Percentiles rank a stretch among this genome's conserved stretches.
Evolutionary conservation across 2,113 vertebrate species (phyloP).

Genomic region (Ceyx melanurus): DNA sequence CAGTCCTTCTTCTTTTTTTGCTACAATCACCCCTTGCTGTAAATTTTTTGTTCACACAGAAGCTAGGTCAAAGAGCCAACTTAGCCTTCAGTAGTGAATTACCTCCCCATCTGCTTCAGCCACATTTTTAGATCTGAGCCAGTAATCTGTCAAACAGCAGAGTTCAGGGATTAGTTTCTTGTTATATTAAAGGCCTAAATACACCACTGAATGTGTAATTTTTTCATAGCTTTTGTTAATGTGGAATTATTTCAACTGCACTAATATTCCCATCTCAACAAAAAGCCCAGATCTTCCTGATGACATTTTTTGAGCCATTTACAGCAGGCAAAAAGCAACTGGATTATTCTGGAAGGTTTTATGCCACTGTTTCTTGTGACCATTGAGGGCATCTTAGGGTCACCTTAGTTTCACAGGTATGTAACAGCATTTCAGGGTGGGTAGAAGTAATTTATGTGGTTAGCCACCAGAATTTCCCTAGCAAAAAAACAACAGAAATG

Average conservation of each 20-base stretch:
- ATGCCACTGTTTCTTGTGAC: background rate
- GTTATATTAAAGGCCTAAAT: background rate
- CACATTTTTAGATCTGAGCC: background rate
- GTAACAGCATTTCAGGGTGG: background rate
- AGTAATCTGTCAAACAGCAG: slow-evolving; percentile 3
- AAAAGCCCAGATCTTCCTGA: background rate
- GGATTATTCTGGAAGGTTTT: background rate
- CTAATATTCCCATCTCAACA: background rate
- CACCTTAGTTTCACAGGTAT: background rate
- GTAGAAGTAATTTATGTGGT: background rate
- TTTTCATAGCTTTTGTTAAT: background rate
- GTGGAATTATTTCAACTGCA: background rate
- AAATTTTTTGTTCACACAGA: background rate
- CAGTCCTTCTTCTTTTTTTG: background rate
- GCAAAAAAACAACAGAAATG: background rate
- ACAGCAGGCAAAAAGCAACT: background rate
- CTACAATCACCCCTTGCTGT: background rate
- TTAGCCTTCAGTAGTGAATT: background rate
- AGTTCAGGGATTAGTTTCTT: background rate
- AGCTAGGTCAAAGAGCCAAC: background rate
- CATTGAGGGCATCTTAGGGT: background rate
- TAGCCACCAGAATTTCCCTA: background rate
- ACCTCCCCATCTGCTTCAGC: background rate
- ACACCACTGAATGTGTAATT: background rate
- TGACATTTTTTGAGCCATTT: background rate